Conservation (phyloP, 2,113 vertebrate genomes). For the Geococcyx californianus region DNA sequence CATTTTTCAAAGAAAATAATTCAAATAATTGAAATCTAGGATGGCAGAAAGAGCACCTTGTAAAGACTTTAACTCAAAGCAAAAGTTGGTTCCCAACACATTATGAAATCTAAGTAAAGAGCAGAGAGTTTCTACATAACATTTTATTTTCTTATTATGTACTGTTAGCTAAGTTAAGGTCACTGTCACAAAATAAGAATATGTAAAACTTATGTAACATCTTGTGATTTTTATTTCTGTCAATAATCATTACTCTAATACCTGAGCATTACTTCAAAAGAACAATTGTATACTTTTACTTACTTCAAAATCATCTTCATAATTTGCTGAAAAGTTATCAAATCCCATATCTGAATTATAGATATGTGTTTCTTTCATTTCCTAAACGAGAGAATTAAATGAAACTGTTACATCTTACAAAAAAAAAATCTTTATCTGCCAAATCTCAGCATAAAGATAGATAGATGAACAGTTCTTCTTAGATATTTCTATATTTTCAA, state of each 20-base stretch:
- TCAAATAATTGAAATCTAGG: neutral
- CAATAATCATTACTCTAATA: neutral
- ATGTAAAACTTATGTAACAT: neutral
- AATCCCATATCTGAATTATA: conserved; percentile 31
- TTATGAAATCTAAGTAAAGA: neutral
- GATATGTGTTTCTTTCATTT: conserved; percentile 57
- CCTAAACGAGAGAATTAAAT: conserved; percentile 48
- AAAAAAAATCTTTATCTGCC: neutral
- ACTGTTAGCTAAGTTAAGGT: neutral
- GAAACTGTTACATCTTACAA: neutral
- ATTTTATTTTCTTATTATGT: too few species aligned
- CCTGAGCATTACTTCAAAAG: neutral
- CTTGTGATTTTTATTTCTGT: neutral
- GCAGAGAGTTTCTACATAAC: neutral
- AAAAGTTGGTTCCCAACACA: neutral
- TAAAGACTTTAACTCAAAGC: neutral
- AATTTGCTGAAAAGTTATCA: conserved; percentile 61
- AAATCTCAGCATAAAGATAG: neutral
- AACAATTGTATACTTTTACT: neutral
- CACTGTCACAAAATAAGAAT: neutral
- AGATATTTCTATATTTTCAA: neutral
- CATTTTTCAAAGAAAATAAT: neutral
- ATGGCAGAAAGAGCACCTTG: neutral
- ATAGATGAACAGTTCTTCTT: neutral
- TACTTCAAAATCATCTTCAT: conserved; percentile 97